Percentiles rank a stretch among this genome's conserved stretches.
These are phyloP conservation scores for Sinocyclocheilus grahami DNA, from an alignment of 2,113 vertebrate genomes.

Conservation along the genomic window DNA sequence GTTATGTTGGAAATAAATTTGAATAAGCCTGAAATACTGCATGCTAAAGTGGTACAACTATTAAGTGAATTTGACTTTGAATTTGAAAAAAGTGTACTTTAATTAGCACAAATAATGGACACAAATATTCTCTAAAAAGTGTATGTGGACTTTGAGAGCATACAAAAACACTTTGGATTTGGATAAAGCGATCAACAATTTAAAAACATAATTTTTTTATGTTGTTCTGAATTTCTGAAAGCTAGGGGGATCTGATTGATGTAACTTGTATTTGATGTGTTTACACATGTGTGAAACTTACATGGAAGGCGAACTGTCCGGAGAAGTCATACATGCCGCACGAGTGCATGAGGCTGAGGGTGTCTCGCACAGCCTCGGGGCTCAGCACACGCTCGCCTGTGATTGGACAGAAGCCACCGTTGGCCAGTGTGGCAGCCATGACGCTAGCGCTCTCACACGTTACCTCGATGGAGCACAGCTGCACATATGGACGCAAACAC, in stretches of 20 bases:
- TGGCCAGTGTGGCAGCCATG: constrained; percentile 97
- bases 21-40: background rate
- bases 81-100: too few relatives aligned
- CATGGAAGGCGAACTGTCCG: constrained; percentile 97
- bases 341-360: constrained; percentile 97
- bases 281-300: constrained; percentile 64
- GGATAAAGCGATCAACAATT: background rate
- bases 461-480: constrained; percentile 98
- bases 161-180: background rate
- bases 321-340: constrained; percentile 99
- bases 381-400: constrained; percentile 93
- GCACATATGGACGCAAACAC: constrained; percentile 38
- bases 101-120: background rate
- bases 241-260: too few relatives aligned
- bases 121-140: background rate
- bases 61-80: too few relatives aligned
- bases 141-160: background rate
- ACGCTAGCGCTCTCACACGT: constrained; percentile 97
- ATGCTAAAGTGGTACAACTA: background rate
- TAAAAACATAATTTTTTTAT: background rate
- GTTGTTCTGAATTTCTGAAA: background rate
- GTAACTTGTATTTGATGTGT: too few relatives aligned
- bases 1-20: background rate
- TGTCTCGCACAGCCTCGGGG: constrained; percentile 94
- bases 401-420: constrained; percentile 97